Conservation (phyloP, 2,797 vertebrate species). For the Caiman crocodilus region DNA sequence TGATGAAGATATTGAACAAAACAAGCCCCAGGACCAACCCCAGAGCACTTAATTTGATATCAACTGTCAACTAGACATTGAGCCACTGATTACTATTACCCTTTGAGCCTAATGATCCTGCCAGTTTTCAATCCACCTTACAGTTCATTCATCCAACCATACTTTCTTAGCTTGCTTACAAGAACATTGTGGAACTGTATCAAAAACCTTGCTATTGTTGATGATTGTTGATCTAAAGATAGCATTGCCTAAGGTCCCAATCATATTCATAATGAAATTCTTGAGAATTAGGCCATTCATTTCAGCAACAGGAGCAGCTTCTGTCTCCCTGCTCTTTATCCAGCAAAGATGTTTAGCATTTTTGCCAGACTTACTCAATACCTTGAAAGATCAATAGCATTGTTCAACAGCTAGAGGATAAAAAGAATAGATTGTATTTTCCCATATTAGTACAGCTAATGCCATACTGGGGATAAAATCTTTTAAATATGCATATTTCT, state of each 20-base stretch:
- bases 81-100: no score
- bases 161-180: no score
- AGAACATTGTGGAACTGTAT: no score
- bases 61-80: no score
- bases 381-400: background rate
- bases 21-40: no score
- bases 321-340: background rate
- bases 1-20: no score
- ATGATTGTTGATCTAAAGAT: background rate
- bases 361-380: background rate
- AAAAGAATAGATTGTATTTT: background rate
- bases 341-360: slow-evolving; percentile 13
- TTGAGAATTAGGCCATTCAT: background rate
- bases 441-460: background rate
- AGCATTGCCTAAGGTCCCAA: background rate
- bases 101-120: no score
- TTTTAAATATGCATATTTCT: background rate
- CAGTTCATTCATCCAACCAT: no score
- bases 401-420: background rate
- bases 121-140: no score
- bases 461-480: background rate
- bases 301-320: background rate
- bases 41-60: no score
- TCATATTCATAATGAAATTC: background rate
- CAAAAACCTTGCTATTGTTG: background rate